A percentile compares a stretch with the other conserved stretches of the same genome.
phyloP scores from a whole-genome alignment of 1,140 invertebrate species.

The Drosophila yakuba region DNA sequence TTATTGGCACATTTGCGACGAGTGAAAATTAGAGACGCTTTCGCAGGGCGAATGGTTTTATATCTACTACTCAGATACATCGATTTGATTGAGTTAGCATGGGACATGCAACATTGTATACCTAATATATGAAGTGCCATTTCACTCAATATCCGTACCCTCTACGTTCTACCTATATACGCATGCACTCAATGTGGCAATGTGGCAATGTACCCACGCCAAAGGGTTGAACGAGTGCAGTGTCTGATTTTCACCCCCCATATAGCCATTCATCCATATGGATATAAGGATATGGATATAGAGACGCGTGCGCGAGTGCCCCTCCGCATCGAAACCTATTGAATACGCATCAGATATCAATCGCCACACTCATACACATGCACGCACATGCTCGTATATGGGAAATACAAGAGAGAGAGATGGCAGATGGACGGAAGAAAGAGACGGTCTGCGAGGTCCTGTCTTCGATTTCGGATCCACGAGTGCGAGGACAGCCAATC shows the following conservation, averaged over 20 bases:
- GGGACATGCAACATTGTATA: background rate
- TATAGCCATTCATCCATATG: background rate
- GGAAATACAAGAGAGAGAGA: background rate
- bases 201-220: constrained; percentile 1
- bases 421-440: constrained; percentile 4
- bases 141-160: constrained; percentile 6
- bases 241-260: constrained; percentile 52
- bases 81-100: background rate
- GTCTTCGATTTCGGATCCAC: constrained; percentile 73
- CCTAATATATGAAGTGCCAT: background rate
- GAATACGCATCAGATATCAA: constrained; percentile 84
- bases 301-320: constrained; percentile 64
- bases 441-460: constrained; percentile 36
- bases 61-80: too few relatives aligned
- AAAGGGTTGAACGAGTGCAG: constrained; percentile 64
- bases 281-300: constrained; percentile 26
- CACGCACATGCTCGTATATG: background rate
- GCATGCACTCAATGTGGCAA: constrained; percentile 9
- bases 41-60: too few relatives aligned
- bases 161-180: background rate
- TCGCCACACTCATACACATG: constrained; percentile 31
- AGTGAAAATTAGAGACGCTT: too few relatives aligned
- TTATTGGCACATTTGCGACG: constrained; percentile 63
- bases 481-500: constrained; percentile 61
- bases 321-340: constrained; percentile 71